phyloP scores from a whole-genome alignment of 2,888 invertebrate species.

The Disparrhopalites patrizii region DNA sequence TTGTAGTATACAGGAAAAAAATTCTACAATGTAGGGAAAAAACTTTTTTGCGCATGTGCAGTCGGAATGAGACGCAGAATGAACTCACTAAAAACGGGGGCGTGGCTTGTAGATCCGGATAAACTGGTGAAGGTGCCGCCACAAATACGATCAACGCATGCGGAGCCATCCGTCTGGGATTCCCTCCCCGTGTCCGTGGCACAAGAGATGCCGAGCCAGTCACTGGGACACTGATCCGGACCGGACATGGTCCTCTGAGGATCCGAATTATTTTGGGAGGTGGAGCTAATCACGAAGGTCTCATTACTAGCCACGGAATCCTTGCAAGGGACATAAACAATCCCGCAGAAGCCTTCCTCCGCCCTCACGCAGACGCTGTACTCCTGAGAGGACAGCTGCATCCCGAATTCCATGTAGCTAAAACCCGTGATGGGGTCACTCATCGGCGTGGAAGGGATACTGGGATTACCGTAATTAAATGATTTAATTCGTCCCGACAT shows the following conservation, averaged over 20 bases:
- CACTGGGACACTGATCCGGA: slow-evolving; percentile 48
- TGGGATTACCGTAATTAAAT: slow-evolving; percentile 49
- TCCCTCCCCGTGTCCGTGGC: slow-evolving; percentile 48
- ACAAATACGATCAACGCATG: slow-evolving; percentile 47
- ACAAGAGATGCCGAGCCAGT: slow-evolving; percentile 46
- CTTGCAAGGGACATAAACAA: slow-evolving; percentile 47
- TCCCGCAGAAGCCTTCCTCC: slow-evolving; percentile 48
- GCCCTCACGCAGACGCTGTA: slow-evolving; percentile 48
- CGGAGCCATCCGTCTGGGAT: slow-evolving; percentile 42
- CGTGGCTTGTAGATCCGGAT: slow-evolving; percentile 59
- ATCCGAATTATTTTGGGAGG: slow-evolving; percentile 39
- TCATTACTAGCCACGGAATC: slow-evolving; percentile 43
- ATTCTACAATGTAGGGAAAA: not conserved
- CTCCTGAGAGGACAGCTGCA: slow-evolving; percentile 49
- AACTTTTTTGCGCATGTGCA: slow-evolving; percentile 56
- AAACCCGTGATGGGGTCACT: slow-evolving; percentile 22
- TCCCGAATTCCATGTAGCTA: slow-evolving; percentile 35
- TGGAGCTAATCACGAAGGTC: slow-evolving; percentile 46
- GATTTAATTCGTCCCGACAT: slow-evolving; percentile 47
- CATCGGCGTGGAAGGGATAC: slow-evolving; percentile 23
- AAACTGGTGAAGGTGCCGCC: slow-evolving; percentile 46
- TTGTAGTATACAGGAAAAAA: not conserved
- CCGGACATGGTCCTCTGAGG: slow-evolving; percentile 45
- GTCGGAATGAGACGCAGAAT: not conserved
- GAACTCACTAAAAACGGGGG: slow-evolving; percentile 68